Evolutionary conservation across 2,113 vertebrate species (phyloP).

Genomic region (Mixornis gularis): DNA sequence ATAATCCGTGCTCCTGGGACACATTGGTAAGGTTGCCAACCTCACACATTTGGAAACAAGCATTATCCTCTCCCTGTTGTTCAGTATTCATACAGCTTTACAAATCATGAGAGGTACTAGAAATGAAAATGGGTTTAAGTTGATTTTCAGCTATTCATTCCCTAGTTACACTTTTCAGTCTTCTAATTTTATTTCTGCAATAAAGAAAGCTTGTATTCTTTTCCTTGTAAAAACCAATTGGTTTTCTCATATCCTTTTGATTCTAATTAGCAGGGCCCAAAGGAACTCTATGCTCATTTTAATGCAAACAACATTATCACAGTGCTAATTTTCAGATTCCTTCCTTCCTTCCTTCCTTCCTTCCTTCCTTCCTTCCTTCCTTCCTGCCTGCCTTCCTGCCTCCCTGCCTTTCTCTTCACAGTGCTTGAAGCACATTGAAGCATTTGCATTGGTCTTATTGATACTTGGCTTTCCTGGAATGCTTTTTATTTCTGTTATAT

Average conservation of each 20-base stretch:
- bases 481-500: background rate
- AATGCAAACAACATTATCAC: background rate
- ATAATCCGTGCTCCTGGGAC: background rate
- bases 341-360: background rate
- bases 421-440: background rate
- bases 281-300: background rate
- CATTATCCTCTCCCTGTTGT: accelerated
- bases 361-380: background rate
- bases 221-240: accelerated
- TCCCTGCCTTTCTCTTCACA: background rate
- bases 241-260: background rate
- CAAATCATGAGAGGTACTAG: background rate
- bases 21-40: background rate
- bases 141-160: background rate
- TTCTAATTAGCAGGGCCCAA: background rate
- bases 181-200: background rate
- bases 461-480: background rate
- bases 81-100: background rate
- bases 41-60: background rate
- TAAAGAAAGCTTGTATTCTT: background rate
- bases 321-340: background rate
- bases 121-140: background rate
- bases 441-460: background rate
- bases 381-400: too few species aligned
- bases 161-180: background rate